phyloP scores from a whole-genome alignment of 2,113 vertebrate species.

The Loxodonta africana region DNA sequence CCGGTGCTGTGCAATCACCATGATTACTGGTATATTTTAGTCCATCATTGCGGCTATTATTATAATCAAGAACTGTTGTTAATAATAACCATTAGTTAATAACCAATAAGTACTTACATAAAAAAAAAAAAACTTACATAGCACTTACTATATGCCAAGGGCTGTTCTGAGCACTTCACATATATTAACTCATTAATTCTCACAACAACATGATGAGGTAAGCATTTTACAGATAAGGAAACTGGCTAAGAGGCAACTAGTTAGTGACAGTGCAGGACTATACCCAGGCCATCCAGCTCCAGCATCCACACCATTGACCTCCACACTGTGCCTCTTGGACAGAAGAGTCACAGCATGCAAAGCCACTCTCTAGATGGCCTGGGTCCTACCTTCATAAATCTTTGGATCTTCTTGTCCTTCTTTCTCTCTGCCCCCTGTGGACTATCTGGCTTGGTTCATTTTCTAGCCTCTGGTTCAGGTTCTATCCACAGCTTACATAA shows the following conservation, averaged over 20 bases:
- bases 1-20: neutral
- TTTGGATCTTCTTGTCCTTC: neutral
- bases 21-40: neutral
- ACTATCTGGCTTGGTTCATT: neutral
- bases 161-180: neutral
- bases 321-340: neutral
- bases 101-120: neutral
- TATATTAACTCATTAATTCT: neutral
- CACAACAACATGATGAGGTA: neutral
- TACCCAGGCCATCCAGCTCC: too few species aligned
- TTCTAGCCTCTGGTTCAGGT: neutral
- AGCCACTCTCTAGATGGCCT: neutral
- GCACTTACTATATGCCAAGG: neutral
- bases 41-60: neutral
- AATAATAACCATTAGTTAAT: neutral
- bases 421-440: neutral
- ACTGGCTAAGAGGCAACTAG: neutral
- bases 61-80: neutral
- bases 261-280: neutral
- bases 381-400: neutral
- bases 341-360: neutral
- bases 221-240: neutral
- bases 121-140: neutral
- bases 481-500: neutral
- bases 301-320: neutral